Conservation (phyloP, 92 coral and sea anemone genomes). For the Palythoa heliodiscus region DNA sequence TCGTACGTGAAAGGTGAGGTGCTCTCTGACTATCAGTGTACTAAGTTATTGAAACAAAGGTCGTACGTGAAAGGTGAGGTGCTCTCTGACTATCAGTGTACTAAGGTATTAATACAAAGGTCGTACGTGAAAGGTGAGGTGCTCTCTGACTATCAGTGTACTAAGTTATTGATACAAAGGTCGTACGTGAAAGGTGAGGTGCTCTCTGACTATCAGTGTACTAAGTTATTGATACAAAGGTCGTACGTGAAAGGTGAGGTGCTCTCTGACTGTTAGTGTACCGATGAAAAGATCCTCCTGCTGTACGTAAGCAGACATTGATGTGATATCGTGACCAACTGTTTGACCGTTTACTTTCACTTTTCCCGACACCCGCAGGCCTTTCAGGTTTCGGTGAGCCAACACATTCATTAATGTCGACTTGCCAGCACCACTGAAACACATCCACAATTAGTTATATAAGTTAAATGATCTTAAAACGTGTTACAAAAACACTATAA, state of each 20-base stretch:
- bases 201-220: too few species aligned
- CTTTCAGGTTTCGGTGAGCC: slow-evolving; percentile 87
- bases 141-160: too few species aligned
- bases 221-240: not conserved
- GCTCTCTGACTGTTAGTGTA: slow-evolving; percentile 80
- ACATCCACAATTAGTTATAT: not conserved
- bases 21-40: too few species aligned
- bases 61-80: too few species aligned
- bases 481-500: not conserved
- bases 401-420: slow-evolving; percentile 90
- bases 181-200: too few species aligned
- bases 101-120: too few species aligned
- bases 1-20: too few species aligned
- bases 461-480: not conserved
- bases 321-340: slow-evolving; percentile 70
- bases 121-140: too few species aligned
- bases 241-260: slow-evolving; percentile 47
- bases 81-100: too few species aligned
- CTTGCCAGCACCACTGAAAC: slow-evolving; percentile 89
- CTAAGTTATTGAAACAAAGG: too few species aligned
- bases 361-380: slow-evolving; percentile 75
- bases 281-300: slow-evolving; percentile 97
- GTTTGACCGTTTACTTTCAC: slow-evolving; percentile 70
- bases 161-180: too few species aligned
- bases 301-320: slow-evolving; percentile 92